Evolutionary conservation across 2,888 invertebrate genomes (phyloP), one percentile per base, ranked within the genome.

Genomic region (Craniophora ligustri): DNA sequence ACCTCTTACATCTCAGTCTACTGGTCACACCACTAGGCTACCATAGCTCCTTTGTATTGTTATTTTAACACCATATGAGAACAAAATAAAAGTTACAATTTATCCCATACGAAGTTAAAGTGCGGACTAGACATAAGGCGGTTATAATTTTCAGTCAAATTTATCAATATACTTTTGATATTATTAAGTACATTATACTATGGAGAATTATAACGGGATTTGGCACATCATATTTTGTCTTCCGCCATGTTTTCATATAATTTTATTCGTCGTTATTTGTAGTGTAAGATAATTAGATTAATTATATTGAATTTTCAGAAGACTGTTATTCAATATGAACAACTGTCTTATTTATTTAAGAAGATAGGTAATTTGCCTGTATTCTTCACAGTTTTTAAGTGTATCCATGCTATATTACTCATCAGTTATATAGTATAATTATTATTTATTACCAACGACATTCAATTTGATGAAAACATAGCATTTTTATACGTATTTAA

Each of bases 101-200:
- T 51, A 66, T 16, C 61, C 50, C 56, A 51, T 16, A 32, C 51
- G 34, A 61, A 55, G 30, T 41, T 21, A 44, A 16, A 30, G n/a
- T 64, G 2, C 16, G 66, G 82, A 85, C 81, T 77, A 80, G 80
- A 76, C 47, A 55, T 56, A 74, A 84, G 82, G 81, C 78, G 80
- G 79, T 70, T 42, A 47, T 44, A 51, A 51, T 50, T 53, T 60
- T 82, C 81, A 81, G 81, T 83, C 79, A 49, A 61, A 72, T 72
- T 67, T 53, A 60, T 28, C 30, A 36, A 59, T 57, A 67, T 28
- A 69, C 42, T 44, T 30, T 41, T 38, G 40, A 36, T 14, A 39
- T 44, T 40, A 51, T 57, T 66, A 57, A 57, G 45, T 67, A 57
- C 47, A 46, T 63, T 54, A 57, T 26, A 42, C 48, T 66, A 55